Evolutionary conservation across 1,140 invertebrate species (phyloP).

Genomic region (Danaus plexippus): DNA sequence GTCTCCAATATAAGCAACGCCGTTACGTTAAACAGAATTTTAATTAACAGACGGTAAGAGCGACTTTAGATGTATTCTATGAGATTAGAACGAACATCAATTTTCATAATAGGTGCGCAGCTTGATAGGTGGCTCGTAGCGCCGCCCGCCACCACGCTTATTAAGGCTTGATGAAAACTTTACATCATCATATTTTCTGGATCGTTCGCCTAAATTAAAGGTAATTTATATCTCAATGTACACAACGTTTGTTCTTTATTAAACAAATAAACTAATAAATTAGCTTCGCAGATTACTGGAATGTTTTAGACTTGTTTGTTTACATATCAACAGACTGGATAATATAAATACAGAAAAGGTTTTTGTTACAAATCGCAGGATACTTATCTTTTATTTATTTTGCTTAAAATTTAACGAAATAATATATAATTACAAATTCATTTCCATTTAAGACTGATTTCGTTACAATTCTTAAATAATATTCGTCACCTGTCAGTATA

Average conservation of each 20-base stretch:
- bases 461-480: too few relatives aligned
- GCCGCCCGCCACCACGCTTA: constrained; percentile 34
- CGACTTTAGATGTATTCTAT: constrained; percentile 19
- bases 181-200: constrained; percentile 65
- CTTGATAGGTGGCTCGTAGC: constrained; percentile 30
- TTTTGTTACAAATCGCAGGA: too few relatives aligned
- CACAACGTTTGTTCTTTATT: constrained; percentile 55
- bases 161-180: constrained; percentile 58
- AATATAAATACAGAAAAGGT: too few relatives aligned
- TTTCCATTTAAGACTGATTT: too few relatives aligned
- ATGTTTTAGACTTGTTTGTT: constrained; percentile 52
- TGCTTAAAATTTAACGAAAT: too few relatives aligned
- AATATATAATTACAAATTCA: too few relatives aligned
- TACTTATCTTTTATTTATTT: too few relatives aligned
- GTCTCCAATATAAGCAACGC: too few relatives aligned
- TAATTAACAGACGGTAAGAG: too few relatives aligned
- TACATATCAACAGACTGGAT: constrained; percentile 22
- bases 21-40: too few relatives aligned
- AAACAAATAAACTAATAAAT: constrained; percentile 65
- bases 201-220: constrained; percentile 63
- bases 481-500: too few relatives aligned
- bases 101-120: constrained; percentile 37
- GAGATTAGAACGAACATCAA: constrained; percentile 27
- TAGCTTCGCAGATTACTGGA: constrained; percentile 48
- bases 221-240: constrained; percentile 64